These are phyloP conservation scores for Cygnus olor DNA, from an alignment of 2,797 vertebrate species.

Conservation along the genomic window DNA sequence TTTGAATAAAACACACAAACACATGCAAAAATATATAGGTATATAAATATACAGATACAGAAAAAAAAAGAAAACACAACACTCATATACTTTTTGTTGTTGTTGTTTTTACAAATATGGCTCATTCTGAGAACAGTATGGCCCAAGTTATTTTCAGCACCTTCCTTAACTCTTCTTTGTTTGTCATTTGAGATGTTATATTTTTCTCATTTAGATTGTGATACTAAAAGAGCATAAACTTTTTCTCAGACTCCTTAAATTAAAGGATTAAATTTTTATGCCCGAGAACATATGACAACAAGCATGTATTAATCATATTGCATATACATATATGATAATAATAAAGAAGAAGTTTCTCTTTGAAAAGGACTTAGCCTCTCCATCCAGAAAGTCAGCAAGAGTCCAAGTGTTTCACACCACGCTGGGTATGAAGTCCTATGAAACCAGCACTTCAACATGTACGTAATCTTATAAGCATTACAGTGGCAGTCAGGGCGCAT, in stretches of 20 bases:
- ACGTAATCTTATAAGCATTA: background rate
- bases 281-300: background rate
- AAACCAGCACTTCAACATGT: background rate
- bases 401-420: background rate
- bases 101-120: background rate
- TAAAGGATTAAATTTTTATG: background rate
- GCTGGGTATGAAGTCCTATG: background rate
- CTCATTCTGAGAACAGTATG: background rate
- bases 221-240: background rate
- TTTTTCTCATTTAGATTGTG: background rate
- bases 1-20: background rate
- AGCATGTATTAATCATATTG: background rate
- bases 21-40: background rate
- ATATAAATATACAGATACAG: background rate
- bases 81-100: background rate
- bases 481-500: background rate
- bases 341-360: background rate
- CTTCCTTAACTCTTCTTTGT: background rate
- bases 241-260: background rate
- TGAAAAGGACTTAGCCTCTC: background rate
- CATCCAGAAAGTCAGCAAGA: background rate
- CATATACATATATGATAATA: background rate
- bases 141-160: background rate
- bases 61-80: background rate
- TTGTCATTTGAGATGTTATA: background rate